These are phyloP conservation scores for Macroteleia sp. DNA, from an alignment of 2,888 invertebrate species.

Conservation along the genomic window DNA sequence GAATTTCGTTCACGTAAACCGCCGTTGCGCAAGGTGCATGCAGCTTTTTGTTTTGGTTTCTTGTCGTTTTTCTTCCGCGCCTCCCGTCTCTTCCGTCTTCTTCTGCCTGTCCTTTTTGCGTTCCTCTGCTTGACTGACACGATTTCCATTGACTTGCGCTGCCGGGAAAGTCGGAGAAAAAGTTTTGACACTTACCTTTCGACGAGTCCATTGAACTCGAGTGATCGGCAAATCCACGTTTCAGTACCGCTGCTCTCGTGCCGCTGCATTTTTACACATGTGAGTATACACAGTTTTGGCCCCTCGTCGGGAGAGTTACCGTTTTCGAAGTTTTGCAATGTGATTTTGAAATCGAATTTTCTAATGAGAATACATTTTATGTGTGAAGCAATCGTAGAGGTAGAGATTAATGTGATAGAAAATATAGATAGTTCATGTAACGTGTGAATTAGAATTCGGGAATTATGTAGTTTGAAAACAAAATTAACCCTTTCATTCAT, in stretches of 20 bases:
- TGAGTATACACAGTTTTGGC: conserved; percentile 13
- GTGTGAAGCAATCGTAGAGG: too few relatives aligned
- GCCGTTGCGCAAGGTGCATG: conserved; percentile 29
- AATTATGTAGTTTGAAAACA: too few relatives aligned
- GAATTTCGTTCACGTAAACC: not conserved
- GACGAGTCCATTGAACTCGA: conserved; percentile 49
- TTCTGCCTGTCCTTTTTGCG: conserved; percentile 15
- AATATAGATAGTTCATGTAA: too few relatives aligned
- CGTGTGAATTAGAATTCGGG: too few relatives aligned
- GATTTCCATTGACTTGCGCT: conserved; percentile 58
- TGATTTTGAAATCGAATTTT: too few relatives aligned
- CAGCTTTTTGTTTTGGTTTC: conserved; percentile 14
- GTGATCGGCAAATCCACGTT: conserved; percentile 32
- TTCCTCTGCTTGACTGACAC: conserved; percentile 48
- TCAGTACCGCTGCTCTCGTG: conserved; percentile 6
- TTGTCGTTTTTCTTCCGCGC: conserved; percentile 16
- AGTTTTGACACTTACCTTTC: conserved; percentile 49
- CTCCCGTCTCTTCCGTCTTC: conserved; percentile 27
- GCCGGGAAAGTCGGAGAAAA: conserved; percentile 70
- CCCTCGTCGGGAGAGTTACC: too few relatives aligned
- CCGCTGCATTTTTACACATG: conserved; percentile 9
- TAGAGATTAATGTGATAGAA: too few relatives aligned
- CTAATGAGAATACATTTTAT: too few relatives aligned
- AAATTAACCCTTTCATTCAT: too few relatives aligned
- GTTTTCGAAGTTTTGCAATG: too few relatives aligned